Evolutionary conservation across 2,888 invertebrate genomes (phyloP).

Genomic region (Euphydryas editha): DNA sequence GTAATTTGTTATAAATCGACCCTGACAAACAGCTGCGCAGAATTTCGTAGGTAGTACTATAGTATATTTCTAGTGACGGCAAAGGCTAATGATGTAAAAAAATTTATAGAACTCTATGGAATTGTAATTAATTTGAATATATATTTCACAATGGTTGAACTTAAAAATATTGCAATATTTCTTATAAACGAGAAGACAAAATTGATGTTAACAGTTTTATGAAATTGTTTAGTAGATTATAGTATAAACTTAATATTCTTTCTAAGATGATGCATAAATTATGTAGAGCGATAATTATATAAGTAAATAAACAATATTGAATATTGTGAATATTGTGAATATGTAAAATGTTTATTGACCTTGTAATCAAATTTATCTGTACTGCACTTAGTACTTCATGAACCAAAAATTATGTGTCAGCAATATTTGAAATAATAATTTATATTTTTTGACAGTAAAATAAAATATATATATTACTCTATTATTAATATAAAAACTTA

Average conservation of each 20-base stretch:
- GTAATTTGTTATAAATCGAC: constrained; percentile 41
- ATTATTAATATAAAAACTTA: too few relatives aligned
- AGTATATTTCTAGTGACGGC: constrained; percentile 25
- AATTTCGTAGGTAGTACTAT: constrained; percentile 30
- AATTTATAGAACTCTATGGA: constrained; percentile 18
- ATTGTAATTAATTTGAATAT: neutral
- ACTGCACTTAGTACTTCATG: too few relatives aligned
- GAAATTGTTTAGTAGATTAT: neutral
- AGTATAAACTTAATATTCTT: neutral
- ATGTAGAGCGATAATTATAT: neutral
- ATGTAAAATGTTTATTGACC: too few relatives aligned
- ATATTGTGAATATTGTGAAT: too few relatives aligned
- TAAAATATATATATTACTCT: too few relatives aligned
- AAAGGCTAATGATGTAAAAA: constrained; percentile 29
- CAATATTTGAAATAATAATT: too few relatives aligned
- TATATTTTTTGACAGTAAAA: too few relatives aligned
- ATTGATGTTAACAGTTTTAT: neutral
- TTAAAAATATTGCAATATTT: neutral
- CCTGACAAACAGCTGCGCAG: constrained; percentile 40
- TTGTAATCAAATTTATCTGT: too few relatives aligned
- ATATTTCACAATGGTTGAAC: neutral
- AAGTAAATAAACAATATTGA: too few relatives aligned
- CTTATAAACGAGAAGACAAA: neutral
- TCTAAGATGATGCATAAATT: neutral
- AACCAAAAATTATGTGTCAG: too few relatives aligned